Evolutionary conservation across 2,888 invertebrate species (phyloP).

Genomic region (Rapana venosa): DNA sequence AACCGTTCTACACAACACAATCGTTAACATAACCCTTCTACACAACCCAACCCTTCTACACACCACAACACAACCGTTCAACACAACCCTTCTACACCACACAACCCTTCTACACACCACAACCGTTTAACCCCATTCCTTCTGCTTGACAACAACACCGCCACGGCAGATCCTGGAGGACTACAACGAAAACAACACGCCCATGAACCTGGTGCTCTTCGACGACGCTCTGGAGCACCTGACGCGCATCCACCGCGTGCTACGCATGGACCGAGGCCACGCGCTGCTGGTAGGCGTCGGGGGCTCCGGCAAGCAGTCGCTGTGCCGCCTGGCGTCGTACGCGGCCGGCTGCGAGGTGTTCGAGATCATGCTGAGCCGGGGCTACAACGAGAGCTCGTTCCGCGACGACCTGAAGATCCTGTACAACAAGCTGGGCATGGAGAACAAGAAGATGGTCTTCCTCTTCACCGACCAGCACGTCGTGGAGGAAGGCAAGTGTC

Average conservation of each 20-base stretch:
- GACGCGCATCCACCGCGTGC: slow-evolving; percentile 90
- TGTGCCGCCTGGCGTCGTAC: slow-evolving; percentile 89
- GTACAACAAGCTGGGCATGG: slow-evolving; percentile 87
- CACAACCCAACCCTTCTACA: background rate
- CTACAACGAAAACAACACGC: slow-evolving; percentile 86
- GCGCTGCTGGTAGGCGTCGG: slow-evolving; percentile 92
- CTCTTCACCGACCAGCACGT: slow-evolving; percentile 90
- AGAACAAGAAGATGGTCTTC: slow-evolving; percentile 88
- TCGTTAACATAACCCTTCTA: too few species aligned
- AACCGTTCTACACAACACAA: too few species aligned
- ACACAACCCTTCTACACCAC: too few species aligned
- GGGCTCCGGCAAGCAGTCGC: slow-evolving; percentile 88
- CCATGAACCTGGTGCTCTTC: slow-evolving; percentile 90
- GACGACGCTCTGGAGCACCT: slow-evolving; percentile 95
- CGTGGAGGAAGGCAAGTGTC: slow-evolving; percentile 78
- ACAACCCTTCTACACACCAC: background rate
- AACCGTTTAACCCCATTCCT: too few species aligned
- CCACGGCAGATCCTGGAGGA: slow-evolving; percentile 87
- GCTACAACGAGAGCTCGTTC: slow-evolving; percentile 90
- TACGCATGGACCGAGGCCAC: slow-evolving; percentile 91
- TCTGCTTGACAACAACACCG: too few species aligned
- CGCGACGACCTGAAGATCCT: slow-evolving; percentile 91
- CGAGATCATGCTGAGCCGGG: slow-evolving; percentile 89
- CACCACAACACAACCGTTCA: too few species aligned
- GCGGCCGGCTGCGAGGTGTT: slow-evolving; percentile 91